Evolutionary conservation across 2,888 invertebrate species (phyloP).

Genomic region (Monochamus alternatus): DNA sequence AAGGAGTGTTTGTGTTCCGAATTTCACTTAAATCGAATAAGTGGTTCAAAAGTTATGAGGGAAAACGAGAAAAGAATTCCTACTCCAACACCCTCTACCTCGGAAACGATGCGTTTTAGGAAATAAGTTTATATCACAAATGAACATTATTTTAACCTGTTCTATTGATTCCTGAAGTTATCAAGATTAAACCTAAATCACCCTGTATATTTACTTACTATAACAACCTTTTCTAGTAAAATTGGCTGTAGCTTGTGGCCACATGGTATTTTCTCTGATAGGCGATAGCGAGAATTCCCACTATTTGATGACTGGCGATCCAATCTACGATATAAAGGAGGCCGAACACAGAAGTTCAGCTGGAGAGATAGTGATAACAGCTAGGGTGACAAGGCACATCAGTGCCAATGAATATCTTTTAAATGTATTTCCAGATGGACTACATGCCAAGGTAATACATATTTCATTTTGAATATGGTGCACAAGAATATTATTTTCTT

Average conservation of each 20-base stretch:
- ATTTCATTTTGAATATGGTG: background rate
- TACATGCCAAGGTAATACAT: constrained; percentile 71
- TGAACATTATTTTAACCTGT: no score
- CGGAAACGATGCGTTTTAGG: no score
- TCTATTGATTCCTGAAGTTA: no score
- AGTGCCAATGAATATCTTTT: constrained; percentile 76
- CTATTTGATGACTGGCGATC: constrained; percentile 77
- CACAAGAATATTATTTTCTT: background rate
- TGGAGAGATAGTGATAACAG: constrained; percentile 77
- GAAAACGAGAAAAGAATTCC: no score
- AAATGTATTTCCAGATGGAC: constrained; percentile 73
- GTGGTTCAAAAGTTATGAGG: no score
- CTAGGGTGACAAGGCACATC: constrained; percentile 76
- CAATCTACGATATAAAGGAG: constrained; percentile 76
- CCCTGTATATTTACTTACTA: no score
- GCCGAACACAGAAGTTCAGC: constrained; percentile 73
- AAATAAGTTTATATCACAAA: no score
- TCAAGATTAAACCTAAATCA: no score
- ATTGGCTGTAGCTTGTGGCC: constrained; percentile 77
- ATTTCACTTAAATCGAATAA: no score
- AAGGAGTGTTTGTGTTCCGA: no score
- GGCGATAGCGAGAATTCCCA: constrained; percentile 72
- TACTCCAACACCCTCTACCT: no score
- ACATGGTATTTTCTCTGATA: constrained; percentile 75
- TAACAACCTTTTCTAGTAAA: constrained; percentile 70